phyloP scores from a whole-genome alignment of 2,113 vertebrate genomes.

The Brachyhypopomus gauderio region DNA sequence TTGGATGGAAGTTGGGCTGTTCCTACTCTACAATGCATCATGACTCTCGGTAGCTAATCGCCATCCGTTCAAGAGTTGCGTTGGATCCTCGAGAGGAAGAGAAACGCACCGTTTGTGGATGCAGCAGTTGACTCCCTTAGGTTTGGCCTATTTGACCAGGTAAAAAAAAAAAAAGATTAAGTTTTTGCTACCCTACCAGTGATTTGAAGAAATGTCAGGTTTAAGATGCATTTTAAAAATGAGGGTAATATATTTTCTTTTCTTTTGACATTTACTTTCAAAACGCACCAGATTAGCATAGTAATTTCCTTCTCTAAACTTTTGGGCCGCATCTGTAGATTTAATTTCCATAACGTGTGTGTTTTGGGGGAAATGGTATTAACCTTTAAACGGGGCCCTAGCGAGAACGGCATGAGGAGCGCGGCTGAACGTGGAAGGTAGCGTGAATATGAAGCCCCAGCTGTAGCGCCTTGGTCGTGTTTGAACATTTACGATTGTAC shows the following conservation, averaged over 20 bases:
- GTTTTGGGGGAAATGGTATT: slow-evolving; percentile 66
- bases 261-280: slow-evolving; percentile 73
- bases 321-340: slow-evolving; percentile 52
- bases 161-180: no score
- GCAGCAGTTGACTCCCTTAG: not conserved
- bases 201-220: slow-evolving; percentile 67
- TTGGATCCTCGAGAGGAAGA: slow-evolving; percentile 20
- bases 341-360: slow-evolving; percentile 69
- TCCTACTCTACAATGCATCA: no score
- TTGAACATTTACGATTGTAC: not conserved
- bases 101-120: slow-evolving; percentile 19
- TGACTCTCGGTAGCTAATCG: no score
- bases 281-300: slow-evolving; percentile 74
- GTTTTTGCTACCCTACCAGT: slow-evolving; percentile 12
- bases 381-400: slow-evolving; percentile 69
- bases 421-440: not conserved
- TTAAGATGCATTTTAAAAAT: slow-evolving; percentile 55
- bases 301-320: slow-evolving; percentile 66
- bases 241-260: slow-evolving; percentile 66
- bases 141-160: no score
- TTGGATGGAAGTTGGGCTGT: no score
- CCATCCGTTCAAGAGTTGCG: slow-evolving; percentile 22
- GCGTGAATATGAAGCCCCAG: not conserved
- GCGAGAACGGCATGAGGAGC: not conserved
- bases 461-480: not conserved